Percentiles rank a stretch among this genome's conserved stretches.
Evolutionary conservation across 1,140 invertebrate genomes (phyloP).

Genomic region (Oryctes rhinoceros): DNA sequence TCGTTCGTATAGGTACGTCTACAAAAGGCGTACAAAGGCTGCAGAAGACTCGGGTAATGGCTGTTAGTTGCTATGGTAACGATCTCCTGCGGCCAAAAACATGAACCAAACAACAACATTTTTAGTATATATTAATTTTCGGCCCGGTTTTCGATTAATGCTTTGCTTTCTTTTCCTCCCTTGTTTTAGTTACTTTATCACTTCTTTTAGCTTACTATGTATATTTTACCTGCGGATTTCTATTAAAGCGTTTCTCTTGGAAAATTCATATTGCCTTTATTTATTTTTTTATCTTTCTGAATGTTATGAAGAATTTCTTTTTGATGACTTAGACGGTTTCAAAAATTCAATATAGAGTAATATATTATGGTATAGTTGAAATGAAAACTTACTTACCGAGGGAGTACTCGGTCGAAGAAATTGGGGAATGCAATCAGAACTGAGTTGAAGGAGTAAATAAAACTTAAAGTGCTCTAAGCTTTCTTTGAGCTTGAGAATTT

Average conservation of each 20-base stretch:
- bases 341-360: too few species aligned
- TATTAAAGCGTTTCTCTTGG: neutral
- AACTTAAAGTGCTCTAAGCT: too few species aligned
- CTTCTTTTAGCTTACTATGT: neutral
- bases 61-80: constrained; percentile 47
- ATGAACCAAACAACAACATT: constrained; percentile 48
- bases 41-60: constrained; percentile 2
- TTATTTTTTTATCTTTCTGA: neutral
- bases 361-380: too few species aligned
- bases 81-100: constrained; percentile 48
- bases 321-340: too few species aligned
- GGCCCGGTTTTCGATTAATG: constrained; percentile 45
- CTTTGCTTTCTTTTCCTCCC: constrained; percentile 40
- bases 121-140: constrained; percentile 48
- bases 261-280: neutral
- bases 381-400: too few species aligned
- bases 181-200: constrained; percentile 16
- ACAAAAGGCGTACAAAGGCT: neutral
- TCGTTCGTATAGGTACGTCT: neutral
- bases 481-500: too few species aligned
- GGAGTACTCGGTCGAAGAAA: too few species aligned
- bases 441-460: too few species aligned
- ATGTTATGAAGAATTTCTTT: neutral
- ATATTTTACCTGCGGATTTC: neutral
- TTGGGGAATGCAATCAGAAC: too few species aligned